A percentile compares a stretch with the other conserved stretches of the same genome.
These are phyloP conservation scores for Brachionus manjavacas DNA, from an alignment of 1,140 invertebrate genomes.

Conservation along the genomic window DNA sequence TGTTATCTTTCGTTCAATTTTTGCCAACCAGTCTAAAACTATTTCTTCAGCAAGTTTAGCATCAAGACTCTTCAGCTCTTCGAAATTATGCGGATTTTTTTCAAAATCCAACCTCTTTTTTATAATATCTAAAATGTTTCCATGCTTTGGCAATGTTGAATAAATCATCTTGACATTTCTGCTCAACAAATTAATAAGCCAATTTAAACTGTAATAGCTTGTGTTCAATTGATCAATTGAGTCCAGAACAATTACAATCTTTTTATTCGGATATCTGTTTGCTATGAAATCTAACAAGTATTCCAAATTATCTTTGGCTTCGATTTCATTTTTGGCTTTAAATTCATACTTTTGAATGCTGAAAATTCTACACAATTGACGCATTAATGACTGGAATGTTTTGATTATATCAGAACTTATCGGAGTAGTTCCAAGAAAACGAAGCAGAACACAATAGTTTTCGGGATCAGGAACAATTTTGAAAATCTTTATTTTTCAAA, in stretches of 20 bases:
- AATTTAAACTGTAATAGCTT: conserved; percentile 48
- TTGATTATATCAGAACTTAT: neutral
- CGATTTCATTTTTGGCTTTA: neutral
- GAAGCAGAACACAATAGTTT: conserved; percentile 2
- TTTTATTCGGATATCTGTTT: conserved; percentile 44
- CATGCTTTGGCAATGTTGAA: conserved; percentile 47
- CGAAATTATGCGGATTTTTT: neutral
- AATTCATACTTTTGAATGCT: neutral
- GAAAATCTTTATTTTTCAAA: neutral
- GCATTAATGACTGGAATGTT: neutral
- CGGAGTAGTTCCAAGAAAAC: conserved; percentile 26
- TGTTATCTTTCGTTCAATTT: conserved; percentile 45
- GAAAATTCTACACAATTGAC: neutral
- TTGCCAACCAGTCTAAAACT: conserved; percentile 44
- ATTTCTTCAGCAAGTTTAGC: neutral
- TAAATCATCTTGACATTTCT: conserved; percentile 51
- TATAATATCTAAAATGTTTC: neutral
- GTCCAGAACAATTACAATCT: conserved; percentile 52
- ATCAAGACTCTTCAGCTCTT: neutral
- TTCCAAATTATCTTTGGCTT: neutral
- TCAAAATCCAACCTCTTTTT: neutral
- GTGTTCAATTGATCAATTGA: conserved; percentile 48
- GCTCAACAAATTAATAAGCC: conserved; percentile 50
- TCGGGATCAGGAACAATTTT: conserved; percentile 15
- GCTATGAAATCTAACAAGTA: neutral